A percentile compares a stretch with the other conserved stretches of the same genome.
These are phyloP conservation scores for Heliornis fulica DNA, from an alignment of 2,113 vertebrate genomes.

Conservation along the genomic window DNA sequence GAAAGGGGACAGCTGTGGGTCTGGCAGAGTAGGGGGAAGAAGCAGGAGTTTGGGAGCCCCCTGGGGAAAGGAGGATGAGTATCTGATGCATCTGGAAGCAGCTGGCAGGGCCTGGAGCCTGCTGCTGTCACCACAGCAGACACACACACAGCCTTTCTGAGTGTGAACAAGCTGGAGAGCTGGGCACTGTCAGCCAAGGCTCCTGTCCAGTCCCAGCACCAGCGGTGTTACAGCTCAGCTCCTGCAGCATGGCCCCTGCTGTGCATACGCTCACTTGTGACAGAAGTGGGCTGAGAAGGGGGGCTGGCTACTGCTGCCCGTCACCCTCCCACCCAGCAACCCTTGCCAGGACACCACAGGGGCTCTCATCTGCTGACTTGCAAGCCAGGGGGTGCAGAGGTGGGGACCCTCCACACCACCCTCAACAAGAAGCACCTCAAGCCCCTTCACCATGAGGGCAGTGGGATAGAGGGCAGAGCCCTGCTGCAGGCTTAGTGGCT, in stretches of 20 bases:
- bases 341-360: accelerated
- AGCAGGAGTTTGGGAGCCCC: neutral
- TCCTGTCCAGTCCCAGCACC: neutral
- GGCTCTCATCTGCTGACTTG: neutral
- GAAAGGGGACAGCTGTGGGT: neutral
- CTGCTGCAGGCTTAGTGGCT: neutral
- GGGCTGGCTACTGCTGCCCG: neutral
- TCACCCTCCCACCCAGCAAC: neutral
- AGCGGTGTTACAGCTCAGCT: neutral
- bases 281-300: neutral
- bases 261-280: neutral
- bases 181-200: neutral
- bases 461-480: neutral
- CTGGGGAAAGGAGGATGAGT: neutral
- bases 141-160: accelerated
- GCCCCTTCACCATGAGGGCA: neutral
- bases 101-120: neutral
- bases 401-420: neutral
- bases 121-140: neutral
- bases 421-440: neutral
- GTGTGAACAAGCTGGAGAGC: neutral
- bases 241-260: neutral
- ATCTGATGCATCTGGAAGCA: neutral
- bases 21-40: neutral
- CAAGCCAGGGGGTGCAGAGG: neutral